Evolutionary conservation across 2,888 invertebrate species (phyloP).

Genomic region (Brenthis ino): DNA sequence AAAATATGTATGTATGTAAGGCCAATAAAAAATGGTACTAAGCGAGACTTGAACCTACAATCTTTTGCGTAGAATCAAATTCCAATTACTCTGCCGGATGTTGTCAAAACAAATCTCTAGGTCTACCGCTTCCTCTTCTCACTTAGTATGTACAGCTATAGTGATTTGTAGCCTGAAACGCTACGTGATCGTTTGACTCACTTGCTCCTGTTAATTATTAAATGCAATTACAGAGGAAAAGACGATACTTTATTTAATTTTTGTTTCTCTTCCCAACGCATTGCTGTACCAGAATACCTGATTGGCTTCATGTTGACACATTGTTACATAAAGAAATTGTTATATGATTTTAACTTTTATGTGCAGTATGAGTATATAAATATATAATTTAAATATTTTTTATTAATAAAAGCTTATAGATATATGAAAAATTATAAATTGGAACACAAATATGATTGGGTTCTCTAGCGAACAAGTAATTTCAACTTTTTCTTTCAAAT

Average conservation of each 20-base stretch:
- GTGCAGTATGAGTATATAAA: background rate
- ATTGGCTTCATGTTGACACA: background rate
- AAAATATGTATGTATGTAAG: too few relatives aligned
- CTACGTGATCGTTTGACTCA: constrained; percentile 65
- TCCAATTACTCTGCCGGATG: background rate
- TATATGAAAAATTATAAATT: too few relatives aligned
- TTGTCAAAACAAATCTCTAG: background rate
- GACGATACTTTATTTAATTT: constrained; percentile 28
- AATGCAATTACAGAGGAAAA: constrained; percentile 48
- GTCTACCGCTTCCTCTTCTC: background rate
- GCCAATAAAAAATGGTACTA: too few relatives aligned
- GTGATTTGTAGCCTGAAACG: constrained; percentile 67
- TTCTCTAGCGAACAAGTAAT: too few relatives aligned
- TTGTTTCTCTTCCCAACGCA: constrained; percentile 4
- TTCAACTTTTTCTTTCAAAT: too few relatives aligned
- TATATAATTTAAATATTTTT: too few relatives aligned
- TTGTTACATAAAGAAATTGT: background rate
- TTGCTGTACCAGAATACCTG: background rate
- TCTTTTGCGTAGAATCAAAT: background rate
- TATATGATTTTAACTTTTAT: background rate
- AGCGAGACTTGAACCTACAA: too few relatives aligned
- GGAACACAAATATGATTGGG: too few relatives aligned
- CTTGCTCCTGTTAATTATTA: constrained; percentile 66
- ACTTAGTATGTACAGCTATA: constrained; percentile 30
- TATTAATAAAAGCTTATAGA: too few relatives aligned